phyloP scores from a whole-genome alignment of 2,113 vertebrate species.

The Protomyctophum bolini region DNA sequence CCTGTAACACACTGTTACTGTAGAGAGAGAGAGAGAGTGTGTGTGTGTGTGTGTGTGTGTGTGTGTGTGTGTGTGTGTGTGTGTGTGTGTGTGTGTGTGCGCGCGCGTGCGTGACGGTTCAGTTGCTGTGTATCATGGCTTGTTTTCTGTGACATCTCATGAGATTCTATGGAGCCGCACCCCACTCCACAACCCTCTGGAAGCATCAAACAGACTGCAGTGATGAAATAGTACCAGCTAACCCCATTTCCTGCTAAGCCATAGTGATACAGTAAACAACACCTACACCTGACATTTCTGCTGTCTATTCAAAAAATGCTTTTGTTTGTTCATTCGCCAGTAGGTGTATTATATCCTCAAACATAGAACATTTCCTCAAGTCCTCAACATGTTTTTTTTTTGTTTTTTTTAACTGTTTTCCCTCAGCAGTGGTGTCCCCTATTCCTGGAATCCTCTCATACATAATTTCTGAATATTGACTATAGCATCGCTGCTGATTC shows the following conservation, averaged over 20 bases:
- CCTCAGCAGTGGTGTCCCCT: slow-evolving; percentile 42
- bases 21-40: background rate
- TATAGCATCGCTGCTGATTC: slow-evolving; percentile 48
- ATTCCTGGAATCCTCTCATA: slow-evolving; percentile 34
- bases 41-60: too few relatives aligned
- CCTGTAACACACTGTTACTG: background rate
- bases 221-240: slow-evolving; percentile 9
- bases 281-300: slow-evolving; percentile 14
- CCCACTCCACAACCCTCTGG: slow-evolving; percentile 16
- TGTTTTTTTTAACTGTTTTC: slow-evolving; percentile 28
- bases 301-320: slow-evolving; percentile 13
- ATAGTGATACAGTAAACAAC: slow-evolving; percentile 12
- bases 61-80: too few relatives aligned
- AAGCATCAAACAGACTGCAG: slow-evolving; percentile 13
- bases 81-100: too few relatives aligned
- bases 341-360: background rate
- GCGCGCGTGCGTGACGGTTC: background rate
- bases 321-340: background rate
- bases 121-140: slow-evolving; percentile 19
- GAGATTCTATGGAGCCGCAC: slow-evolving; percentile 11
- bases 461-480: slow-evolving; percentile 56
- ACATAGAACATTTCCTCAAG: slow-evolving; percentile 18
- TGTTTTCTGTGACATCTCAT: slow-evolving; percentile 54
- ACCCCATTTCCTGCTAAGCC: slow-evolving; percentile 10
- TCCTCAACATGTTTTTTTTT: slow-evolving; percentile 28